Evolutionary conservation across 2,797 vertebrate species (phyloP).

Genomic region (Pterois miles): DNA sequence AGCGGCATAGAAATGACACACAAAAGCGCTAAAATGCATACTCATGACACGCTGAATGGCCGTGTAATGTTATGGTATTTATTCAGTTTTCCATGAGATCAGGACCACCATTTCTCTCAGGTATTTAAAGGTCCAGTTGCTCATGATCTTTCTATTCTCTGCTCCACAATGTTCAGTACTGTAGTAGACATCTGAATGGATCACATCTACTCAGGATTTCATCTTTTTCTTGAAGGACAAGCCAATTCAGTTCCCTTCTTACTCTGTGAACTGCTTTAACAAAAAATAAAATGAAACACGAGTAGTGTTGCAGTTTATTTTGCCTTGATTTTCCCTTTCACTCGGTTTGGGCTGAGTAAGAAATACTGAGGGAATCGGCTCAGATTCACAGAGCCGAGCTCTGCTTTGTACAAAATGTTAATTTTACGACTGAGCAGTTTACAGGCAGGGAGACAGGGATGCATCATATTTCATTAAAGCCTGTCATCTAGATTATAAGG

Average conservation of each 20-base stretch:
- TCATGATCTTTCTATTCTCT: not conserved
- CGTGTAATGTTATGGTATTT: too few relatives aligned
- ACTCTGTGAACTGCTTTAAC: not conserved
- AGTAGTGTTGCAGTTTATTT: not conserved
- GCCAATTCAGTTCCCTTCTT: not conserved
- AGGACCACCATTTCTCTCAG: not conserved
- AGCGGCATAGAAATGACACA: too few relatives aligned
- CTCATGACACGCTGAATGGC: too few relatives aligned
- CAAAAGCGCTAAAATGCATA: too few relatives aligned
- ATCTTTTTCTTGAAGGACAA: not conserved
- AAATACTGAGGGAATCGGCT: not conserved
- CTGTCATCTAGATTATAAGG: conserved; percentile 47
- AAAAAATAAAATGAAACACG: not conserved
- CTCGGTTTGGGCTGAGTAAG: not conserved
- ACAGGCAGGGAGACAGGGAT: conserved; percentile 42
- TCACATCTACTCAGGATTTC: not conserved
- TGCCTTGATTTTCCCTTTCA: not conserved
- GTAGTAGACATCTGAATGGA: not conserved
- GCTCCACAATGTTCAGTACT: not conserved
- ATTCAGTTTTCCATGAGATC: too few relatives aligned
- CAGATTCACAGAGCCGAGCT: not conserved
- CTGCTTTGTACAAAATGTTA: conserved; percentile 47
- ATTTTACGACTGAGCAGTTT: conserved; percentile 65
- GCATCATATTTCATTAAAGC: conserved; percentile 60
- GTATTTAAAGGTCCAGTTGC: not conserved